These are phyloP conservation scores for Leptarthrus brevirostris DNA, from an alignment of 2,888 invertebrate species.

Conservation along the genomic window DNA sequence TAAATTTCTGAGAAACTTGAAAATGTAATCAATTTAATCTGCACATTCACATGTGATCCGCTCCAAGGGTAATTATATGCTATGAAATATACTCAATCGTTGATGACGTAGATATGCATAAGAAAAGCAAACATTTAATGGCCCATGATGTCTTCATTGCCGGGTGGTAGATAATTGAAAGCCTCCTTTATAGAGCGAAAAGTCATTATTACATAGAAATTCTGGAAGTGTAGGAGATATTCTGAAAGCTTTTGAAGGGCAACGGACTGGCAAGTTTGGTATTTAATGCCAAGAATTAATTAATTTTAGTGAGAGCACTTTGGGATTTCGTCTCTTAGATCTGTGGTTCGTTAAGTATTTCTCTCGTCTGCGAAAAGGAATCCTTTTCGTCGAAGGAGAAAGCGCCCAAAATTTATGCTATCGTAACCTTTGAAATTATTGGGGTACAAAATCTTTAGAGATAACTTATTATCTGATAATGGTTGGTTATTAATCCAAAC, in stretches of 20 bases:
- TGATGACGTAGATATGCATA: no score
- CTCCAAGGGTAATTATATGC: no score
- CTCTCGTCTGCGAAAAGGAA: not conserved
- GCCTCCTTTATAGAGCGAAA: no score
- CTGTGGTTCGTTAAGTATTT: conserved; percentile 2
- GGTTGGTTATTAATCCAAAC: conserved; percentile 28
- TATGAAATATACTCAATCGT: no score
- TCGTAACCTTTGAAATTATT: conserved; percentile 24
- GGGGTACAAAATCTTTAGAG: conserved; percentile 20
- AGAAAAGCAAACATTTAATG: no score
- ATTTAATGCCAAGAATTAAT: conserved; percentile 30
- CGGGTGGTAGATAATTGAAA: no score
- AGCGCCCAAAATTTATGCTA: conserved; percentile 1
- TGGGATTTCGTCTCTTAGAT: conserved; percentile 18
- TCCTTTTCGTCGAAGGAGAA: not conserved
- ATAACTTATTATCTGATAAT: conserved; percentile 32
- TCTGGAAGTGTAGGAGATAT: no score
- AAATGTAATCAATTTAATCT: no score
- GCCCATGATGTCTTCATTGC: no score
- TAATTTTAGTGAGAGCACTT: conserved; percentile 4
- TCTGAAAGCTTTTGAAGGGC: conserved; percentile 1
- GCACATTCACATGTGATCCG: no score
- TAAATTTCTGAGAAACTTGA: no score
- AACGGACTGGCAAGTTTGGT: not conserved
- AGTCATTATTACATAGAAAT: no score